Evolutionary conservation across 2,888 invertebrate genomes (phyloP), one percentile per base, ranked within the genome.

Genomic region (Notocelia uddmanniana): DNA sequence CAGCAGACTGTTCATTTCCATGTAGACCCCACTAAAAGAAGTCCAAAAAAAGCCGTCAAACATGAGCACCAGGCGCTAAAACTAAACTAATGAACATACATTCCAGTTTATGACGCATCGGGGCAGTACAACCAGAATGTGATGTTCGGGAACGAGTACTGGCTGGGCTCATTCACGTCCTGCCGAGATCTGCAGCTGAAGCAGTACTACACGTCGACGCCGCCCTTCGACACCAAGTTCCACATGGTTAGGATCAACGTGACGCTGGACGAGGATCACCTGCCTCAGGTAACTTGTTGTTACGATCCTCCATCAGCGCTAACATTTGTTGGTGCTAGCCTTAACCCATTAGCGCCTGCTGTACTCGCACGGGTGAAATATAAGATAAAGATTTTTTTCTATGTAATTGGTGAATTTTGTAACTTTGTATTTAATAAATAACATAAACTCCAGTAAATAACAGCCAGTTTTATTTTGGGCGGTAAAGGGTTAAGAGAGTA

Each of bases 81-180:
- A 54, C 41, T 19, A 34, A 26, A 23, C 70, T 73, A 18, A 26
- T 60, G 8, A 55, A 45, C 23, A 58, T 67, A 48, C 64, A 60
- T 88, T 90, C 26, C 93, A 97, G 97, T 97, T 87, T 96, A 95
- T 81, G 97, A 97, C 84, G 96, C 97, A 0, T 97, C 97, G 9
- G 97, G 97, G 54, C 96, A 96, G 77, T 97, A 97, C 90, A 95
- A 95, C 15, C 95, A 96, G 11, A 96, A 96, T 83, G 95, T 96
- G 79, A 94, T 97, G 79, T 97, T 96, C 81, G 97, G 97, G 19
- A 97, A 96, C 85, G 96, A 97, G 85, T 97, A 96, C 89, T 97
- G 97, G 97, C 88, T 97, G 80, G 97, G 97, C 3, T 97, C 97
- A 60, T 94, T 95, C 76, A 93, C 94, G 60, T 95, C 96, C 52